These are phyloP conservation scores for Nansenia antarctica DNA, from an alignment of 2,113 vertebrate species.

Conservation along the genomic window DNA sequence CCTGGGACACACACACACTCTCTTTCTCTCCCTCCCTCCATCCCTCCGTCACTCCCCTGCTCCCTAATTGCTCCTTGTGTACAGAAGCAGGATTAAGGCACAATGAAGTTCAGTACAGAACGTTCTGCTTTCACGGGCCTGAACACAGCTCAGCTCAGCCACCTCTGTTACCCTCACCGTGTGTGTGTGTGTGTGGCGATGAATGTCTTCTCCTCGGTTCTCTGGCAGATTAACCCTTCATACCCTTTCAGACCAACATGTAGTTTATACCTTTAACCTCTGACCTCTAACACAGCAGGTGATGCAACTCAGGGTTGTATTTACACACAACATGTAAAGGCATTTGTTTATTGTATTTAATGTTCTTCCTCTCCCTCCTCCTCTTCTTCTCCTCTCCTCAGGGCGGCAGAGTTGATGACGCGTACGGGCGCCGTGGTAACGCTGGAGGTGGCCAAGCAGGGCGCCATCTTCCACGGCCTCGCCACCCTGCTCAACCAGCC, in stretches of 20 bases:
- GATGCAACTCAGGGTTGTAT: too few relatives aligned
- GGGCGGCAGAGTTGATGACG: slow-evolving; percentile 99
- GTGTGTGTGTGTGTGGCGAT: neutral
- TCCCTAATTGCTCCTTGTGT: neutral
- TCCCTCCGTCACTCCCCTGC: neutral
- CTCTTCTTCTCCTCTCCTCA: slow-evolving; percentile 48
- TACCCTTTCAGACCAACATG: neutral
- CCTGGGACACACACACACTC: neutral
- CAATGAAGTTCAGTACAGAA: neutral
- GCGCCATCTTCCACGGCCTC: slow-evolving; percentile 96
- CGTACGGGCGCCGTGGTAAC: slow-evolving; percentile 97
- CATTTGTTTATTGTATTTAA: neutral
- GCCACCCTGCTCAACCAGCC: slow-evolving; percentile 97
- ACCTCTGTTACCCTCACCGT: neutral
- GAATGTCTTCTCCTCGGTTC: neutral
- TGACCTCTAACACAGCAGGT: too few relatives aligned
- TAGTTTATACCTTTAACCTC: too few relatives aligned
- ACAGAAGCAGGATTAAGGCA: neutral
- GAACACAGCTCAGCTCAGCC: too few relatives aligned
- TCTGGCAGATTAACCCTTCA: neutral
- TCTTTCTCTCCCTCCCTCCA: too few relatives aligned
- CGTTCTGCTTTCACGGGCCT: neutral
- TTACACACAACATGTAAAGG: too few relatives aligned
- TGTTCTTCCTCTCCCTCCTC: neutral
- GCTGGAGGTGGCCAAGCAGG: slow-evolving; percentile 96